A percentile compares a stretch with the other conserved stretches of the same genome.
These are phyloP conservation scores for Chelonus formosanus DNA, from an alignment of 2,888 invertebrate genomes.

Conservation along the genomic window DNA sequence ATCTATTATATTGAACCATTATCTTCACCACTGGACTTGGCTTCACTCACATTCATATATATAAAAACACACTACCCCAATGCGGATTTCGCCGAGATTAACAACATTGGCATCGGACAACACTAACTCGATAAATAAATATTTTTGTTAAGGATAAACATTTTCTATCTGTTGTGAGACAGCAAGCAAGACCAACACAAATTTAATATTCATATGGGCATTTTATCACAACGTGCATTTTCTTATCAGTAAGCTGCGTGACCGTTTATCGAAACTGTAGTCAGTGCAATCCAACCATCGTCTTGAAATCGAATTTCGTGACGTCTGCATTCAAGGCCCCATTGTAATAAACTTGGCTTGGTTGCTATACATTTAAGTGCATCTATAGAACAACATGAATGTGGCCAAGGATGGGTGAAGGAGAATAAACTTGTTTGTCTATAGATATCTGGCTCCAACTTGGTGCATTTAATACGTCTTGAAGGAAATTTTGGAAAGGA, in stretches of 20 bases:
- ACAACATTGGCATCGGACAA: too few species aligned
- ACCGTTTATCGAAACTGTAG: not conserved
- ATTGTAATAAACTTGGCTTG: slow-evolving; percentile 8
- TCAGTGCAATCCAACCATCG: not conserved
- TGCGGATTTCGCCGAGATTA: too few species aligned
- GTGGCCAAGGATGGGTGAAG: slow-evolving; percentile 13
- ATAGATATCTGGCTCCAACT: slow-evolving; percentile 6
- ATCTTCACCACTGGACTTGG: slow-evolving; percentile 28
- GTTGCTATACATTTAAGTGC: too few species aligned
- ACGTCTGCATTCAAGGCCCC: slow-evolving; percentile 11
- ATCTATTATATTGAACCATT: slow-evolving; percentile 35
- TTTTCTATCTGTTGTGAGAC: too few species aligned
- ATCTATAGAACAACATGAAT: slow-evolving; percentile 11
- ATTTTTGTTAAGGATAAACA: too few species aligned
- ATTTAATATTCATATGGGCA: too few species aligned
- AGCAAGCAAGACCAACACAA: too few species aligned
- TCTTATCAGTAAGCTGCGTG: too few species aligned
- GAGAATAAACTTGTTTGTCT: slow-evolving; percentile 5
- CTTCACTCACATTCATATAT: slow-evolving; percentile 11
- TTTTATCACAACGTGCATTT: too few species aligned
- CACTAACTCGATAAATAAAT: too few species aligned
- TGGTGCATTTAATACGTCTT: slow-evolving; percentile 1
- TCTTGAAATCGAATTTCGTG: slow-evolving; percentile 11
- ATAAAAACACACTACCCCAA: too few species aligned
- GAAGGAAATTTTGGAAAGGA: not conserved